phyloP scores from a whole-genome alignment of 2,113 vertebrate species.

The Atractosteus spatula region DNA sequence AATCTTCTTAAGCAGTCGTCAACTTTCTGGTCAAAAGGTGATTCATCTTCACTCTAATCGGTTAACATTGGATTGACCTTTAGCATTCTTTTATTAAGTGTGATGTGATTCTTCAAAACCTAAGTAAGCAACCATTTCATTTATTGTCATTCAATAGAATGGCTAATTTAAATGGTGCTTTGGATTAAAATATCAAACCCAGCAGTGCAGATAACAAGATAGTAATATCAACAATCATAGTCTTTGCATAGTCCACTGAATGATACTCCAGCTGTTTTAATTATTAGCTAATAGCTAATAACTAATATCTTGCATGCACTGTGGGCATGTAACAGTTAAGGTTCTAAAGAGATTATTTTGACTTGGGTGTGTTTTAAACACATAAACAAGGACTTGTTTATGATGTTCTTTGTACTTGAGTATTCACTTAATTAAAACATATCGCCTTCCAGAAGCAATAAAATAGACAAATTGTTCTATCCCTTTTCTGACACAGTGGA shows the following conservation, averaged over 20 bases:
- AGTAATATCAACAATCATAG: no score
- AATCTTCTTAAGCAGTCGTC: constrained; percentile 11
- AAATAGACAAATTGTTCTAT: constrained; percentile 66
- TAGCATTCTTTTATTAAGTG: neutral
- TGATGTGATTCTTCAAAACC: neutral
- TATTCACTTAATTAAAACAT: constrained; percentile 66
- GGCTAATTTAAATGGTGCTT: neutral
- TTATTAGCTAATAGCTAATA: no score
- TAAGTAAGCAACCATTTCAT: neutral
- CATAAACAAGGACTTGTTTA: constrained; percentile 53
- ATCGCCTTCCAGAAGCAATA: constrained; percentile 61
- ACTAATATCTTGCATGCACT: neutral
- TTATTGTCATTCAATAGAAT: neutral
- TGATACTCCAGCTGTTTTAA: no score
- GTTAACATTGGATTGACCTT: constrained; percentile 8
- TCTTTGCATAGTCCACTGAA: no score
- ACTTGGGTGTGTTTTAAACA: constrained; percentile 42
- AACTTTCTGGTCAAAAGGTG: constrained; percentile 16
- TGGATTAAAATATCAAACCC: neutral
- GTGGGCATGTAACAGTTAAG: constrained; percentile 25
- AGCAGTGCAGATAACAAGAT: neutral
- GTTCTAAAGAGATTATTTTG: constrained; percentile 56
- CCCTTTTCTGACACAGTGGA: constrained; percentile 49
- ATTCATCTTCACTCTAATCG: neutral
- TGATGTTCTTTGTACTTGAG: constrained; percentile 62